Evolutionary conservation across 2,888 invertebrate species (phyloP), one percentile per base, ranked within the genome.

Genomic region (Papilio demoleus): DNA sequence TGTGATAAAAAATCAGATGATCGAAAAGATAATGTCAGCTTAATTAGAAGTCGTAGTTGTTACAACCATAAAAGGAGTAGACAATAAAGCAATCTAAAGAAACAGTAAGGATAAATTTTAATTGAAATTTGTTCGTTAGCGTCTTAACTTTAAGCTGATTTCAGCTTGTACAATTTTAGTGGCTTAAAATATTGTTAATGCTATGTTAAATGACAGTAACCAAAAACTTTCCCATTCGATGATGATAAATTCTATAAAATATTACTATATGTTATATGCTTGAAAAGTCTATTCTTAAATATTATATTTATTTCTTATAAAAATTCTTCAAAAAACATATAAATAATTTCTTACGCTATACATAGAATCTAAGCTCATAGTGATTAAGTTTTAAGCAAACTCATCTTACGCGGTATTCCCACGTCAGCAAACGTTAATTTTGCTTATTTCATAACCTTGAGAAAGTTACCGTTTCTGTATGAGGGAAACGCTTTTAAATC

Each of bases 341-440:
- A 36, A 9, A 5, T 38, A 38, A 12, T 38, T 53, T 38, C 6
- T 53, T 40, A 38, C 19, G 27, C n/a, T 53, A 36, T 36, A 19
- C 4, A 27, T 38, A 17, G 22, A 40, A 40, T 27, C 64, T 11
- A 64, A 47, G 31, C 56, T 22, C 50, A 38, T 24, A 40, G 40
- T 65, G 56, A 40, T 65, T 56, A 65, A 17, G 56, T 65, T 65
- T 14, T 65, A 56, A 56, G 64, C 19, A 65, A 65, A 65, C 40
- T 65, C 40, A 65, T 56, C 31, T 56, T 38, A 19, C 17, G 17
- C 19, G 27, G 40, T 31, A 65, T 40, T 65, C 56, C 56, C 56
- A 56, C 27, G 56, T 31, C 64, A 27, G n/a, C 38, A 64, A 65
- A 65, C 64, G 56, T 38, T 40, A 65, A 65, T 65, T 56, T 65